Base-by-base conservation (phyloP, 1,140 invertebrate species). In the Bilobella aurantiaca region DNA sequence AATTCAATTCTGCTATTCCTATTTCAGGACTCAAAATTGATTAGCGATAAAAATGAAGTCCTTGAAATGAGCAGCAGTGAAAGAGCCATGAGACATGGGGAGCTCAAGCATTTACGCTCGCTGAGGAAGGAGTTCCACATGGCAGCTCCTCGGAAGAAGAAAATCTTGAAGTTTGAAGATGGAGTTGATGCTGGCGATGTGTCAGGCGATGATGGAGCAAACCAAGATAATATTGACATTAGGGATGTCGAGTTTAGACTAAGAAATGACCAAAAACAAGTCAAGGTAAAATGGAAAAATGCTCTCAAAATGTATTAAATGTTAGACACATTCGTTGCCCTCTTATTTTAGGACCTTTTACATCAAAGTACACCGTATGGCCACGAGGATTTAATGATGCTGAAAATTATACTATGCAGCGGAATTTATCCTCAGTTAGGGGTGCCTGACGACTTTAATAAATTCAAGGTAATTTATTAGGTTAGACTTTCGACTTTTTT, bases 341-440 rank as follows among this genome's bases (percentile, higher is more conserved):
- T 29, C n/a, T 60, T 37, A 56, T 47, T 23, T 66, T 77, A 86
- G 76, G 82, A 83, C 76, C 78, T 91, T 27, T 79, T 90, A 1
- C 81, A 81, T 32, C 84, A 86, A 25, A 84, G 86, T 21, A 86
- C 85, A 49, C 83, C 88, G 8, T 85, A 85, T 23, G 90, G 86
- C 66, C 85, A 88, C 58, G 83, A 87, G 65, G 92, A 97, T 76
- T 78, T 96, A n/a, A 84, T 87, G 59, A 84, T 95, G 77, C 77
- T 94, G 14, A 94, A 98, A 81, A 75, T 96, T 32, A 91, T 97
- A 65, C 77, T 97, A 1, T 89, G 87, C 70, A 89, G 90, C 80
- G 93, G 93, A 5, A 79, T 98, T 23, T 97, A 97, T 79, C 94
- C 94, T 8, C 93, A 96, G 79, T 80, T 96, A 59, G 91, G 93